phyloP scores from a whole-genome alignment of 92 coral and sea anemone species.

The Virgularia gustaviana region DNA sequence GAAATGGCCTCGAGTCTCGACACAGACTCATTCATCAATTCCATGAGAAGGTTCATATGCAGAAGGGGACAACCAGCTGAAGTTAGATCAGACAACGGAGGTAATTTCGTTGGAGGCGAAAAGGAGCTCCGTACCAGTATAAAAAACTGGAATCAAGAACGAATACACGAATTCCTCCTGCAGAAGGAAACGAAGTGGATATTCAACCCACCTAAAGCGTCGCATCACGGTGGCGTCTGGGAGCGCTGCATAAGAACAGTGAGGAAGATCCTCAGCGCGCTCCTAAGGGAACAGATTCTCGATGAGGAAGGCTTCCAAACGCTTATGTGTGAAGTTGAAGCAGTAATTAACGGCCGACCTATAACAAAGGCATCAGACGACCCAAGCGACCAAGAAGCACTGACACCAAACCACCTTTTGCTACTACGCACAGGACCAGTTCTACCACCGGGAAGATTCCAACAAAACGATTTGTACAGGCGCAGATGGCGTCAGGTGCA shows the following conservation, averaged over 20 bases:
- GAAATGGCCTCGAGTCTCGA: constrained; percentile 49
- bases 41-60: constrained; percentile 46
- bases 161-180: constrained; percentile 42
- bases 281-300: constrained; percentile 43
- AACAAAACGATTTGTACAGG: constrained; percentile 39
- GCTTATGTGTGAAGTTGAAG: constrained; percentile 53
- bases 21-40: constrained; percentile 55
- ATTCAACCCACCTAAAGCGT: constrained; percentile 61
- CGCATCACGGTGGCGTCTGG: constrained; percentile 61
- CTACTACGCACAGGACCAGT: constrained; percentile 42
- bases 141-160: constrained; percentile 25
- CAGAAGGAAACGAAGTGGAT: constrained; percentile 54
- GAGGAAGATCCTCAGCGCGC: constrained; percentile 49
- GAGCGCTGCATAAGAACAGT: constrained; percentile 59
- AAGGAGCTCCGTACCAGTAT: constrained; percentile 42
- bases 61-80: constrained; percentile 52
- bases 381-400: constrained; percentile 37
- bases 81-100: constrained; percentile 56
- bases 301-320: constrained; percentile 53
- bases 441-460: constrained; percentile 49
- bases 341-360: constrained; percentile 59
- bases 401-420: constrained; percentile 56
- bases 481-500: constrained; percentile 60
- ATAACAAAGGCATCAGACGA: constrained; percentile 56
- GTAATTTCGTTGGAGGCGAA: constrained; percentile 53